Evolutionary conservation across 2,113 vertebrate genomes (phyloP), one percentile per base, ranked within the genome.

Genomic region (Antechinus flavipes): DNA sequence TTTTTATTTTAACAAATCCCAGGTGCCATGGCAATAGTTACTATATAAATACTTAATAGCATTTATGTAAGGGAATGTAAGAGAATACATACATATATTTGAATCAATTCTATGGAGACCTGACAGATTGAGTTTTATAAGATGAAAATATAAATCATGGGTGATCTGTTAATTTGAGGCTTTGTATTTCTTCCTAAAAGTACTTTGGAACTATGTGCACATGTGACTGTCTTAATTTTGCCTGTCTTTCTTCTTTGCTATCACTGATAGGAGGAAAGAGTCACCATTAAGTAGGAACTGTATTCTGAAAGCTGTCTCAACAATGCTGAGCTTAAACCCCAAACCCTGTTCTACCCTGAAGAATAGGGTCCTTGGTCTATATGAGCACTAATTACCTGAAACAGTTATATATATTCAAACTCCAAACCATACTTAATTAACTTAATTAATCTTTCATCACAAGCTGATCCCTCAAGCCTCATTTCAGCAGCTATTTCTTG

Each of bases 391-490:
- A 96, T 96, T 97, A 96, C 91, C 93, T 97, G 90, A 96, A 97
- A 96, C 95, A 96, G 47, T 95, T 96, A 52, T 96, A 19, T 93
- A 90, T 58, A 96, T 95, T 96, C 92, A 94, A 95, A 96, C 90
- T 96, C 91, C 54, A 97, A 96, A 91, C 96, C 96, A 90, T 30
- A 94, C 47, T 97, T 96, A 96, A 96, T 97, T 96, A 96, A 91
- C 68, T 96, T 97, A 95, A 96, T 97, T 94, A 96, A 96, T 96
- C 96, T 96, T 97, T 96, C 93, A 95, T 96, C 94, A 95, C 95
- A 96, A 96, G 95, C 93, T 97, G 93, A 94, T 97, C 93, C 93
- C 91, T 92, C 91, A 96, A 97, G 92, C 8, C 61, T 47, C 52
- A 97, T 97, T 97, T 96, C 42, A 24, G 90, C 89, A 96, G 89